Evolutionary conservation across 1,140 invertebrate genomes (phyloP), one percentile per base, ranked within the genome.

Genomic region (Mycetomoellerius zeteki): DNA sequence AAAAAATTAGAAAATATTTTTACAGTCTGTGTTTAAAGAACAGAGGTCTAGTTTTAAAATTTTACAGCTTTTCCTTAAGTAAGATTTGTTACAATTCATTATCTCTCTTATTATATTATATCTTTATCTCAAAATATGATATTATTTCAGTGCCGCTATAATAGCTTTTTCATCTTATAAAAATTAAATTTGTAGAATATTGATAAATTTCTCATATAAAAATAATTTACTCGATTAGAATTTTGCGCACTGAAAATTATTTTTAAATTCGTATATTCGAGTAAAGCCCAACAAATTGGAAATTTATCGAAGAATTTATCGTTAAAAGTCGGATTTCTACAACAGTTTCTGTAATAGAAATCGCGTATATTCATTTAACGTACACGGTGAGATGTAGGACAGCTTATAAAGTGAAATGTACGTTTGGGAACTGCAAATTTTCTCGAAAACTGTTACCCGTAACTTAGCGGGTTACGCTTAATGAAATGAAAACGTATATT

Each of bases 401-500:
- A 75, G 69, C n/a, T 73, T 84, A 82, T 62, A 33, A 60, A 37
- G 56, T 84, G 80, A 84, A 84, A 75, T 50, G 56, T 50, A 84
- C 69, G 47, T 84, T 73, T 47, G 80, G 54, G 69, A 75, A 24
- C 80, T 84, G 60, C 54, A 84, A 84, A 84, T 75, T 84, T 84
- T 75, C 80, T 84, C 12, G 24, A 84, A 84, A 84, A 84, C 69
- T 47, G 52, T 52, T 84, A n/a, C 37, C 54, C 43, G 80, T 84
- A 84, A 73, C 80, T 84, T 60, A 60, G 69, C 37, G 14, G 80
- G 80, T 58, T 75, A 62, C 58, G 54, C 37, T 84, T 84, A 84
- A 84, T 75, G 69, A 84, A 84, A 75, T 84, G 80, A 75, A 84
- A 75, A 73, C 69, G 80, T 84, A 84, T 84, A 84, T 84, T 84